These are phyloP conservation scores for Bolinopsis microptera DNA, from an alignment of 37 sponge, comb jelly and placozoan species.

Conservation along the genomic window DNA sequence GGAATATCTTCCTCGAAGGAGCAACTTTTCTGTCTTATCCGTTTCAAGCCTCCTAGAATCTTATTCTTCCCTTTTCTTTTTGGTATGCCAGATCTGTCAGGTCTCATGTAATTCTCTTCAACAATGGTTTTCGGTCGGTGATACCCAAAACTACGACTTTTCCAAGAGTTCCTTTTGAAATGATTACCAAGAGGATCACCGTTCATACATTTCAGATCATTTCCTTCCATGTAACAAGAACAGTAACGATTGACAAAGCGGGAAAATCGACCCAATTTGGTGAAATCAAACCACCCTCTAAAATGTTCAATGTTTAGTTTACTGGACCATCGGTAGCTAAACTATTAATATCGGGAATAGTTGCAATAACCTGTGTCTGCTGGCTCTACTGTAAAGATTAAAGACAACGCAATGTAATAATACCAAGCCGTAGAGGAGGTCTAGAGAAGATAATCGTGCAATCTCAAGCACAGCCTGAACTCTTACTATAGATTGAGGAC, in stretches of 20 bases:
- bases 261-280: neutral
- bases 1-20: neutral
- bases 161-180: slow-evolving; percentile 5
- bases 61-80: neutral
- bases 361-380: neutral
- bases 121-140: slow-evolving; percentile 5
- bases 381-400: neutral
- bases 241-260: neutral
- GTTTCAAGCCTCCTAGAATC: neutral
- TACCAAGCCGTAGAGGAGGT: neutral
- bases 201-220: neutral
- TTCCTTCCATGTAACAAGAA: neutral
- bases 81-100: neutral
- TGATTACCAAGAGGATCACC: neutral
- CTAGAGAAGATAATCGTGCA: neutral
- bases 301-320: neutral
- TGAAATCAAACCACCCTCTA: neutral
- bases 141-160: neutral
- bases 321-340: neutral
- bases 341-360: neutral
- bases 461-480: neutral
- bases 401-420: neutral
- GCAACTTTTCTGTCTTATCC: neutral
- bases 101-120: slow-evolving; percentile 25
- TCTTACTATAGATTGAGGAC: neutral